Evolutionary conservation across 1,140 invertebrate genomes (phyloP), one percentile per base, ranked within the genome.

Genomic region (Tetramorium parvispinum): DNA sequence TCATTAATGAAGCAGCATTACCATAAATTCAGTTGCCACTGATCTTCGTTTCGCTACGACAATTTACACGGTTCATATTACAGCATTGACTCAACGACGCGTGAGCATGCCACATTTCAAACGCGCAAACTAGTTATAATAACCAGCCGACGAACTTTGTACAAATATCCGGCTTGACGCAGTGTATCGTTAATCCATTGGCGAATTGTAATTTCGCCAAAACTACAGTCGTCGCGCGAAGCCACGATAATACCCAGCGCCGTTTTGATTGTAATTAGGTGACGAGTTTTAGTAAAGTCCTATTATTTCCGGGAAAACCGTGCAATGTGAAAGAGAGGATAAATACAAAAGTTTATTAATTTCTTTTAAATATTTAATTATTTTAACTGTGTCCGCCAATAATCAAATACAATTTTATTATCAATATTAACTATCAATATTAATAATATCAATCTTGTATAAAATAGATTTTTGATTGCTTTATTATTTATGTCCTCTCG

Each of bases 141-240:
- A 81, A 81, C 63, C 63, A 32, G 46, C 46, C 46, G 49, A 81
- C 77, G 8, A 81, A 81, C 46, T 81, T 81, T 68, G 46, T 24
- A 32, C 63, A 81, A 81, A 81, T 70, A 81, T 68, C 32, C 77
- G n/a, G 32, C 59, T 79, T 49, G 24, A 43, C 13, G 18, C 43
- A 24, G n/a, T 55, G 32, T 70, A 81, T 81, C 32, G 63, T n/a
- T 81, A 81, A 81, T 78, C 76, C 76, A 78, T 81, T 70, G 77
- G 51, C 32, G 7, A 79, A 43, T 79, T 27, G 16, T 51, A 79
- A 79, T 79, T 81, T 81, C 13, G 13, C 8, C 27, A 16, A 43
- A 81, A 81, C 49, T 70, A 24, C 46, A 37, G 32, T 27, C 53
- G 8, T 40, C 24, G 76, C 18, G 18, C 21, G 8, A 81, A 81